phyloP scores from a whole-genome alignment of 2,113 vertebrate genomes.

The Patagioenas fasciata region DNA sequence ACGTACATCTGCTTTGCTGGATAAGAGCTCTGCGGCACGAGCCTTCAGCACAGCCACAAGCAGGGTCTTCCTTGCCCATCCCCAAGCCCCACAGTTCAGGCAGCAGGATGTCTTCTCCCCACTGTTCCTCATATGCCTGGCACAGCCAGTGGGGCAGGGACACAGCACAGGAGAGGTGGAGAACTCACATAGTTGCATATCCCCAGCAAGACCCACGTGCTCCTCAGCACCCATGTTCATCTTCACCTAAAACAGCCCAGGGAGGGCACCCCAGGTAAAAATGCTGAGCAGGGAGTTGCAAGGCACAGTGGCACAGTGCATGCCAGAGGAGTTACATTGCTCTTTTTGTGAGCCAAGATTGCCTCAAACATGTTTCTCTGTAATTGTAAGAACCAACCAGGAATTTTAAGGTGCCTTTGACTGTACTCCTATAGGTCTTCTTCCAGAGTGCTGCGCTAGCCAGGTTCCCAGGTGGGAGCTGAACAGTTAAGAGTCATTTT shows the following conservation, averaged over 20 bases:
- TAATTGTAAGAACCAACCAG: background rate
- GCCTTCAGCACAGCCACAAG: background rate
- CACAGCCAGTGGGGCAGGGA: background rate
- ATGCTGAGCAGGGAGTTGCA: background rate
- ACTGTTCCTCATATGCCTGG: background rate
- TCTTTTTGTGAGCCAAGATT: background rate
- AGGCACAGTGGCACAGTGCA: background rate
- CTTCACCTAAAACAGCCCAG: background rate
- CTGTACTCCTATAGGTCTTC: background rate
- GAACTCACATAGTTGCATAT: rapidly evolving
- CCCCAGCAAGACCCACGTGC: rapidly evolving
- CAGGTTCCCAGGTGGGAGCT: background rate
- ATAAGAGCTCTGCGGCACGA: background rate
- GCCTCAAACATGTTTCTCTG: background rate
- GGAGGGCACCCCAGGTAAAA: background rate
- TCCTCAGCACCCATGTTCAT: background rate
- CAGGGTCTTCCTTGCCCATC: rapidly evolving
- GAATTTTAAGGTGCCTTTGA: background rate
- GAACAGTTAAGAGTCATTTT: background rate
- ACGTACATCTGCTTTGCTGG: background rate
- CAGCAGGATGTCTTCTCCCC: background rate
- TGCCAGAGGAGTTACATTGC: rapidly evolving
- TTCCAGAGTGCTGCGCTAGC: background rate
- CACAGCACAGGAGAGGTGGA: rapidly evolving
- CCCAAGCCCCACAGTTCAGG: background rate